Base-by-base conservation (phyloP, 2,888 invertebrate species). In the Troides helena region DNA sequence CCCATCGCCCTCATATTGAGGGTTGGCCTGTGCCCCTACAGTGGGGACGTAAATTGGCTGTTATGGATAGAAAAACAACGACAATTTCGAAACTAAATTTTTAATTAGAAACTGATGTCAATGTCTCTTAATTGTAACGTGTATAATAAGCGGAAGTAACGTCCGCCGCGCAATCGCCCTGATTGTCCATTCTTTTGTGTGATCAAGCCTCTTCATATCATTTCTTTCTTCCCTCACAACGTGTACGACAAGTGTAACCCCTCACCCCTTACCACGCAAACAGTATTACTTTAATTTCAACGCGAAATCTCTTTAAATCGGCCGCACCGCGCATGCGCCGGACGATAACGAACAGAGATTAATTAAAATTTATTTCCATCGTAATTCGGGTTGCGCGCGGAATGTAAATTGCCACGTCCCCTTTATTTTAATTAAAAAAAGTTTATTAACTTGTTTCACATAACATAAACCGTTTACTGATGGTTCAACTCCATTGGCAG, bases 181-280 rank as follows among this genome's bases (percentile, higher is more conserved):
- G 14, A 12, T 3, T 12, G 3, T 46, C 46, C 65, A 58, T 61
- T 65, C 65, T 65, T 65, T 62, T 62, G 62, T 61, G 61, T 57
- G 64, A 62, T 65, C 65, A 60, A 21, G 25, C 23, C 21, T 17
- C 60, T 23, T 25, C 25, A 10, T 50, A 64, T 50, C 50, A 21
- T 43, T 23, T 5, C 36, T 68, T 62, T 62, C 60, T 59, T 59
- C 39, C 21, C 46, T 57, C 17, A 23, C 50, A 36, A 68, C 68
- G 46, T 64, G 59, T 36, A 59, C 65, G 65, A 50, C 57, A 50
- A 63, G 58, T 73, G 74, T 69, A 73, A 72, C 71, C 30, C 30
- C 30, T 73, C 74, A 75, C 76, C 73, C 76, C 77, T 78, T 79
- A 78, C 75, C 74, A 76, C 75, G 75, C 73, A 74, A 77, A 72